phyloP scores from a whole-genome alignment of 2,797 vertebrate genomes.

The Ciconia nigra region DNA sequence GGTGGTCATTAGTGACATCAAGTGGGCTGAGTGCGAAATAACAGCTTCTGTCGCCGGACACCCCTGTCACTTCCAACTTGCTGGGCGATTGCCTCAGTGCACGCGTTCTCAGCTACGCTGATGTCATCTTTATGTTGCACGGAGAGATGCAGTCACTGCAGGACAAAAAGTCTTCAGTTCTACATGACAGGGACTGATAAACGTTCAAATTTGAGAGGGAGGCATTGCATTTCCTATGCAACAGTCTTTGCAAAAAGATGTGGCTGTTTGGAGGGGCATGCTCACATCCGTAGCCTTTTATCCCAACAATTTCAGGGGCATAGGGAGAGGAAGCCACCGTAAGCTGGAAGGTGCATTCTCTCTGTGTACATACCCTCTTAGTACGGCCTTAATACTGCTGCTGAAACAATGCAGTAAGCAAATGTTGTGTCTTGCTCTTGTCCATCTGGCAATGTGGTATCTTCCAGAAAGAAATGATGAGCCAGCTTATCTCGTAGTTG shows the following conservation, averaged over 20 bases:
- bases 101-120: fast-evolving
- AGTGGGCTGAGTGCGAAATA: background rate
- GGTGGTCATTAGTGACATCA: slow-evolving; percentile 23
- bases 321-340: fast-evolving
- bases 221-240: fast-evolving
- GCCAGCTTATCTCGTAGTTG: background rate
- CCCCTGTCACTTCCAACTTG: fast-evolving
- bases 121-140: too few species aligned
- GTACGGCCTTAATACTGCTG: fast-evolving
- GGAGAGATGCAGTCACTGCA: background rate
- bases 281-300: background rate
- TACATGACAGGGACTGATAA: background rate
- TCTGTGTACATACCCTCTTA: background rate
- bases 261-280: fast-evolving
- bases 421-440: background rate
- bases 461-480: background rate
- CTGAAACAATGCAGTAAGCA: background rate
- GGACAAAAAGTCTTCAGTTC: background rate
- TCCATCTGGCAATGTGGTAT: background rate
- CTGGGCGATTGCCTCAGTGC: background rate
- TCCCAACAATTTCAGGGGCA: fast-evolving
- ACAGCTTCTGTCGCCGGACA: fast-evolving
- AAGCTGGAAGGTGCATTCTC: fast-evolving
- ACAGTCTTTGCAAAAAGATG: fast-evolving
- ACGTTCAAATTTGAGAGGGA: background rate